Conservation (phyloP, 1,140 invertebrate genomes). For the Procambarus clarkii region DNA sequence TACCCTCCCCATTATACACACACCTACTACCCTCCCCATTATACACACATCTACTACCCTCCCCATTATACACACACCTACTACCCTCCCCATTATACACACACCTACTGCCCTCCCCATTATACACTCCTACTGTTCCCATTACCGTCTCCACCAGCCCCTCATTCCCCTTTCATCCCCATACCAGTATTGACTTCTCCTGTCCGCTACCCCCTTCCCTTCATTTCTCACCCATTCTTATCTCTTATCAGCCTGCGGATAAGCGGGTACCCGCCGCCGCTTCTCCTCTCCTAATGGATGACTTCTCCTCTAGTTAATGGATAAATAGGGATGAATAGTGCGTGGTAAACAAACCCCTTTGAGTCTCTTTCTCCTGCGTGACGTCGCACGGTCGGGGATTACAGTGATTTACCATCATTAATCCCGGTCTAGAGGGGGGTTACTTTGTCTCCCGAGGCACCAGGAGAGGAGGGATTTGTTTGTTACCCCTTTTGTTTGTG, state of each 20-base stretch:
- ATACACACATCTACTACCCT: no score
- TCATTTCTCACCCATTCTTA: slow-evolving; percentile 1
- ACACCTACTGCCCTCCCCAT: neutral
- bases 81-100: neutral
- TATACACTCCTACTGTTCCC: neutral
- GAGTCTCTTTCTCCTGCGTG: neutral
- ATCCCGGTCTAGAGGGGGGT: neutral
- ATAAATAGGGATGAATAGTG: neutral
- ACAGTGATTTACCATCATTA: neutral
- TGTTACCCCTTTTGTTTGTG: neutral
- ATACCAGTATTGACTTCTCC: neutral
- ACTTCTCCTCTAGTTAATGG: neutral
- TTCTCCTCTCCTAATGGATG: neutral
- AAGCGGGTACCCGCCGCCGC: neutral
- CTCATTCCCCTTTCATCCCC: neutral
- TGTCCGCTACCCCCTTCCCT: neutral
- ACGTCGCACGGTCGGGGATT: neutral
- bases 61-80: neutral
- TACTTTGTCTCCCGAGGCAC: neutral
- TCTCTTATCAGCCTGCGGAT: neutral
- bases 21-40: no score
- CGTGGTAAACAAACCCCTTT: neutral
- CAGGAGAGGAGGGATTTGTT: neutral
- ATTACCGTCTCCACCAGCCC: neutral
- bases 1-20: neutral